A percentile compares a stretch with the other conserved stretches of the same genome.
These are phyloP conservation scores for Pseudopipra pipra DNA, from an alignment of 2,113 vertebrate genomes.

Conservation along the genomic window DNA sequence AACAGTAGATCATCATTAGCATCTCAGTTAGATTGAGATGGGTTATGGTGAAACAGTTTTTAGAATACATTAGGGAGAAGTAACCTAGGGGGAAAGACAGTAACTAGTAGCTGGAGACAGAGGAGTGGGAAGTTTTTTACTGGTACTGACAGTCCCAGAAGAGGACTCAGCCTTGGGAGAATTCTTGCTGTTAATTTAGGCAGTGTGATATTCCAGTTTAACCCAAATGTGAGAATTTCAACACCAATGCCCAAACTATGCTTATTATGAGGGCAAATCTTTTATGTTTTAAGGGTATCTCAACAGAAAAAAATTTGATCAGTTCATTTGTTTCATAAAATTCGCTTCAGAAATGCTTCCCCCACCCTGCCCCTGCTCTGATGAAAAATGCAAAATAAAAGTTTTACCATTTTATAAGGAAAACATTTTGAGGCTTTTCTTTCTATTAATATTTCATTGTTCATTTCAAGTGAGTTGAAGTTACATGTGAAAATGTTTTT, in stretches of 20 bases:
- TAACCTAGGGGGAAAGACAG: background rate
- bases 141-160: background rate
- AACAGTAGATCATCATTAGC: background rate
- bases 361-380: fast-evolving
- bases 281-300: background rate
- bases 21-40: background rate
- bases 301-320: background rate
- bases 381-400: background rate
- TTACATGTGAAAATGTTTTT: background rate
- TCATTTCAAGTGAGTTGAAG: background rate
- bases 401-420: background rate
- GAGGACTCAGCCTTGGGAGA: background rate
- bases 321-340: background rate
- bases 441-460: background rate
- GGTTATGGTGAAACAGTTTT: background rate
- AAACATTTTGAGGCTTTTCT: background rate
- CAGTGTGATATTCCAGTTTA: background rate
- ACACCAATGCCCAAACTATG: background rate
- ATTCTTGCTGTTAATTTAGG: background rate
- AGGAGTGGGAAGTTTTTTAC: background rate
- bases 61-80: background rate
- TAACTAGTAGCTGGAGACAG: background rate
- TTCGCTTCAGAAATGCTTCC: background rate
- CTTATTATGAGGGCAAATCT: background rate
- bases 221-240: background rate